A percentile compares a stretch with the other conserved stretches of the same genome.
Conservation (phyloP, 2,888 invertebrate species). For the Dioctria linearis region DNA sequence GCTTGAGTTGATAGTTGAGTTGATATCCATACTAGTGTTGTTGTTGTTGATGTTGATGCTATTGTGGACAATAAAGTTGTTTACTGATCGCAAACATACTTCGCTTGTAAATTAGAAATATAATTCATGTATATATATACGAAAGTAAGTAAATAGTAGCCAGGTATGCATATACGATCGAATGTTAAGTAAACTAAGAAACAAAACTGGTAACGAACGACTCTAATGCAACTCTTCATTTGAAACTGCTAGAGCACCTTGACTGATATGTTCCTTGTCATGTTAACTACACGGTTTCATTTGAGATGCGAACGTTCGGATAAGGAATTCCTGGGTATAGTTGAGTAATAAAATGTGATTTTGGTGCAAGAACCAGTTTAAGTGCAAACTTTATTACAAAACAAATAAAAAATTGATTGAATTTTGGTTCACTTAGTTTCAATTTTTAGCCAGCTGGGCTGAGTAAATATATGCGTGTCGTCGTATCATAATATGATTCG, state of each 20-base stretch:
- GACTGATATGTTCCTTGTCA: constrained; percentile 47
- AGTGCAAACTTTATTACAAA: constrained; percentile 42
- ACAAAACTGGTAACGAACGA: constrained; percentile 21
- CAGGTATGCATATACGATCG: neutral
- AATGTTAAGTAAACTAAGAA: neutral
- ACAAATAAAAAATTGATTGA: constrained; percentile 6
- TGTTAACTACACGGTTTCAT: constrained; percentile 18
- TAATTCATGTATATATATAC: neutral
- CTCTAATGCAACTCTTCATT: neutral
- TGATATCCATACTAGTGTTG: no score
- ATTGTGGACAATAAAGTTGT: neutral
- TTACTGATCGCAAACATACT: neutral
- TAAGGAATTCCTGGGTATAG: constrained; percentile 39
- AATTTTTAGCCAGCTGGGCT: neutral
- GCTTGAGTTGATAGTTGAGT: neutral
- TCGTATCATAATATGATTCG: constrained; percentile 19
- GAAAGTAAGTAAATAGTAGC: no score
- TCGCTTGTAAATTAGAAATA: constrained; percentile 9
- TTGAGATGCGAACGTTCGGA: constrained; percentile 20
- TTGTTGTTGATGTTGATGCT: no score
- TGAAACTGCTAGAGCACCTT: constrained; percentile 29
- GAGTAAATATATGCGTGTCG: neutral
- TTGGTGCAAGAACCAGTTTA: constrained; percentile 33
- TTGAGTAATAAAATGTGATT: constrained; percentile 38
- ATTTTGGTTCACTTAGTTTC: constrained; percentile 7